Conservation (phyloP, 2,888 invertebrate genomes). For the Deroplatys truncata region DNA sequence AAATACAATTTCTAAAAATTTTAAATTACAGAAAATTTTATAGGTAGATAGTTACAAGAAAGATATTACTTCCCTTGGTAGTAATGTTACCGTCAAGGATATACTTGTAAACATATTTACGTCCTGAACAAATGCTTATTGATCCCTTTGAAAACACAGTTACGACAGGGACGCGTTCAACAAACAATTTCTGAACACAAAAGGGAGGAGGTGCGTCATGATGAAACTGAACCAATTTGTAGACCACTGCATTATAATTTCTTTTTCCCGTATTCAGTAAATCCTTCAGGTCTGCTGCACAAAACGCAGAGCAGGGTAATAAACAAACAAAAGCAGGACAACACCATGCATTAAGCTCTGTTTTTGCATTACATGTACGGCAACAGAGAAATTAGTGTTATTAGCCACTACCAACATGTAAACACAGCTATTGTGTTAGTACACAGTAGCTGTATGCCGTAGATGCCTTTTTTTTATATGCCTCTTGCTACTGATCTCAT, state of each 20-base stretch:
- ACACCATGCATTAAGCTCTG: neutral
- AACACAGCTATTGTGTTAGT: neutral
- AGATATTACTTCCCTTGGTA: too few relatives aligned
- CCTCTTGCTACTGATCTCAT: neutral
- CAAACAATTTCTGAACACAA: neutral
- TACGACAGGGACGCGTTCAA: neutral
- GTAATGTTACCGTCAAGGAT: too few relatives aligned
- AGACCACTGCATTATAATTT: neutral
- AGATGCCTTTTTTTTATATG: neutral
- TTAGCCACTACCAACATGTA: neutral
- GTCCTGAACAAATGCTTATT: neutral
- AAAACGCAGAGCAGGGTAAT: neutral
- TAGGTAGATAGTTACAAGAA: too few relatives aligned
- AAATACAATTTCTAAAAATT: too few relatives aligned
- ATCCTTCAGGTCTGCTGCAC: neutral
- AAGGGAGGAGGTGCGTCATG: neutral
- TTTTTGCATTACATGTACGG: neutral
- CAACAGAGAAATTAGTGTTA: neutral
- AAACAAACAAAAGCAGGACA: neutral
- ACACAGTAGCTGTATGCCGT: neutral
- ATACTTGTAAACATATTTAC: too few relatives aligned
- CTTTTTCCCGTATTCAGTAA: neutral
- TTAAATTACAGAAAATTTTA: too few relatives aligned
- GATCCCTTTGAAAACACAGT: neutral
- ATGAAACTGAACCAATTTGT: neutral